Evolutionary conservation across 2,888 invertebrate species (phyloP), one percentile per base, ranked within the genome.

Genomic region (Epinotia demarniana): DNA sequence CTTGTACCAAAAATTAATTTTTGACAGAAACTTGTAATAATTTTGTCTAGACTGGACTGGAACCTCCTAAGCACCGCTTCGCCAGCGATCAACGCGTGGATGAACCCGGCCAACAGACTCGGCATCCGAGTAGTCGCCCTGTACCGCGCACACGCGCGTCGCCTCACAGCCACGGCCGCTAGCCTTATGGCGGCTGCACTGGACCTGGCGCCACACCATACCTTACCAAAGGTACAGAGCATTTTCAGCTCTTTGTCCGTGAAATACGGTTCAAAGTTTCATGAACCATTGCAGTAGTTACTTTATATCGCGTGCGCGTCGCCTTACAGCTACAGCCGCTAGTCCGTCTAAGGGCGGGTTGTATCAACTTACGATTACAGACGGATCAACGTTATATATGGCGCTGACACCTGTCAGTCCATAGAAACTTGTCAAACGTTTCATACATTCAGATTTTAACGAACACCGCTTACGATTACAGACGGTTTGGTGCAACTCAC

Each of bases 11-110:
- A n/a, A n/a, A n/a, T n/a, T n/a, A n/a, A n/a, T 27, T 27, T 27
- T 27, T 27, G 27, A 27, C 27, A 27, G 27, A 27, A 27, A 27
- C 27, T 27, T 27, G 4, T 6, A 2, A 96, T 97, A 87, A 81
- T 75, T 72, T 23, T 27, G 73, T 80, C 9, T 85, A 97, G 98
- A 82, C 93, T 98, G 83, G 99, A 99, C 90, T 99, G 99, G 99
- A 99, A 99, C 92, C 93, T 99, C 73, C 91, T 99, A 71, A 99
- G 98, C 86, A 99, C 99, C 2, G 98, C 98, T 8, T 98, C 99
- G 0, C 99, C 99, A 0, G 98, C 99, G 0, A 99, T 99, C 82
- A 98, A 98, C 86, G 99, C 99, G 1, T 99, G 99, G 99, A 97
- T 99, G 96, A 99, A 98, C 94, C 99, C 99, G 0, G 97, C 97